phyloP scores from a whole-genome alignment of 2,888 invertebrate genomes.

The Phytoseiulus persimilis region DNA sequence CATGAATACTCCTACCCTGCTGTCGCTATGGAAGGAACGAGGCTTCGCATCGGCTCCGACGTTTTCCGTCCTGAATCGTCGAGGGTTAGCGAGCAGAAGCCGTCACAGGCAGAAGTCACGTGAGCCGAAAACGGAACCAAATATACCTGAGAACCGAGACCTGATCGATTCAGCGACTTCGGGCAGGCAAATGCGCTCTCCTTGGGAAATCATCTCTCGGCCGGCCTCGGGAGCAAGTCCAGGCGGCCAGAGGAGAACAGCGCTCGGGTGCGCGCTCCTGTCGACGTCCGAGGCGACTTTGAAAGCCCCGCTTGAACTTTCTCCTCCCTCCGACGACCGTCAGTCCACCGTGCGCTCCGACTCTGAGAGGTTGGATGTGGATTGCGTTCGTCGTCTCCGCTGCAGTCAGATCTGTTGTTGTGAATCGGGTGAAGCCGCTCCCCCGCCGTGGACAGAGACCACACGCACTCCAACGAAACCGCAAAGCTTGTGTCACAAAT shows the following conservation, averaged over 20 bases:
- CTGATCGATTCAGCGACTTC: neutral
- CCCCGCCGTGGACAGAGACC: neutral
- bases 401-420: neutral
- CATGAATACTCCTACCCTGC: too few relatives aligned
- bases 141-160: neutral
- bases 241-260: neutral
- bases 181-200: neutral
- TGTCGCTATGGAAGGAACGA: too few relatives aligned
- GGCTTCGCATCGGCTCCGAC: too few relatives aligned
- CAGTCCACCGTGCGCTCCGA: too few relatives aligned
- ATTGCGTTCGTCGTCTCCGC: too few relatives aligned
- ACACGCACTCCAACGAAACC: neutral
- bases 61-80: too few relatives aligned
- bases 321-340: too few relatives aligned
- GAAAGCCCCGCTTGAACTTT: too few relatives aligned
- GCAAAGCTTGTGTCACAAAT: neutral
- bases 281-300: too few relatives aligned
- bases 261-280: too few relatives aligned
- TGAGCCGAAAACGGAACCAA: neutral
- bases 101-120: neutral
- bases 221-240: neutral
- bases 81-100: neutral
- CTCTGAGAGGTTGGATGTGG: too few relatives aligned
- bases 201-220: neutral
- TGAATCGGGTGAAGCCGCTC: neutral